These are phyloP conservation scores for Amazona guildingii DNA, from an alignment of 2,113 vertebrate species.

Conservation along the genomic window DNA sequence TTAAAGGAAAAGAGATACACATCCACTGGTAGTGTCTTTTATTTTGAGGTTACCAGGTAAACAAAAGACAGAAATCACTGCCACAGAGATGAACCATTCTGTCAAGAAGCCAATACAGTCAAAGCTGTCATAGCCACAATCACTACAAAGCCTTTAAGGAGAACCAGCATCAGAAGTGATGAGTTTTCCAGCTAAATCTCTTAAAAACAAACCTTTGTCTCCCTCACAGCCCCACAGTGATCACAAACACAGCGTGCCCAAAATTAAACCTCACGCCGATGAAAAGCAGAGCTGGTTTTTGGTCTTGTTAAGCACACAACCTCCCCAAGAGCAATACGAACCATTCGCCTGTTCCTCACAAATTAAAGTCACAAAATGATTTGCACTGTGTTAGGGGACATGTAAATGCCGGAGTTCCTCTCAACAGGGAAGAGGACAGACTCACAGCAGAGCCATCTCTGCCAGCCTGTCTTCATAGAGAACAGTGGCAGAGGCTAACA, in stretches of 20 bases:
- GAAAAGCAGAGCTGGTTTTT: not conserved
- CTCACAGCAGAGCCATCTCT: not conserved
- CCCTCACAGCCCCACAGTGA: not conserved
- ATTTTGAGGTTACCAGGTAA: not conserved
- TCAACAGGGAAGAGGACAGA: not conserved
- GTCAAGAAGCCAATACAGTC: not conserved
- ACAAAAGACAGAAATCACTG: not conserved
- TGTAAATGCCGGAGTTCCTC: not conserved
- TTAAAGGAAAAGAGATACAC: not conserved
- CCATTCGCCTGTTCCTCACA: not conserved
- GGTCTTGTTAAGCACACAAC: not conserved
- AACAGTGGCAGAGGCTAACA: fast-evolving
- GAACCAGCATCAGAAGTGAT: not conserved
- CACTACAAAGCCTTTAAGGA: not conserved
- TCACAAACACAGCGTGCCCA: not conserved
- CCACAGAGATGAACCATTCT: not conserved
- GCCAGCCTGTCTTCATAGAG: not conserved
- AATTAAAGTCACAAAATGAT: not conserved
- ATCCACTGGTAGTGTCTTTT: not conserved
- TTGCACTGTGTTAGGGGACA: not conserved
- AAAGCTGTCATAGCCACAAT: not conserved
- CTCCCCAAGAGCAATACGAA: not conserved
- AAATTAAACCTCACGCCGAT: not conserved
- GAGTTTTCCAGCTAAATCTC: not conserved
- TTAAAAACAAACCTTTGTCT: not conserved